phyloP scores from a whole-genome alignment of 2,888 invertebrate species.

The Caradrina kadenii region DNA sequence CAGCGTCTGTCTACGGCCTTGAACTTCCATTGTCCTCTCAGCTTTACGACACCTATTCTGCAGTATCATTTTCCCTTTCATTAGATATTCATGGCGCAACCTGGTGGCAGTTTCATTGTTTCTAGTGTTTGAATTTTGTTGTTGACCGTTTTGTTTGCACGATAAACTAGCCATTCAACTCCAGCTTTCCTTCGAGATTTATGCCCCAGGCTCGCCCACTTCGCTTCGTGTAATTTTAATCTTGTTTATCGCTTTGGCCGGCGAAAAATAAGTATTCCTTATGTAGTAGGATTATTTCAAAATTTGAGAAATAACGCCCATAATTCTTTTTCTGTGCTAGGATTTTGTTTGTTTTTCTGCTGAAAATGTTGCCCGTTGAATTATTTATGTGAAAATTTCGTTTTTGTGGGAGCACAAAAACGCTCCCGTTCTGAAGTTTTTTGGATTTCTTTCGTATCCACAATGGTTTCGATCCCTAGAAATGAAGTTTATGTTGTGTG shows the following conservation, averaged over 20 bases:
- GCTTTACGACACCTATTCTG: slow-evolving; percentile 44
- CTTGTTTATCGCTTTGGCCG: slow-evolving; percentile 76
- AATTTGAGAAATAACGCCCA: slow-evolving; percentile 62
- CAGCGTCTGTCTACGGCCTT: slow-evolving; percentile 47
- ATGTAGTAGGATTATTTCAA: slow-evolving; percentile 62
- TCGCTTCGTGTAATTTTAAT: slow-evolving; percentile 80
- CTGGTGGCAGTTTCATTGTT: slow-evolving; percentile 60
- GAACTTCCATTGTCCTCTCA: slow-evolving; percentile 57
- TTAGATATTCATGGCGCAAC: slow-evolving; percentile 64
- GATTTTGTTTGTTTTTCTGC: slow-evolving; percentile 43
- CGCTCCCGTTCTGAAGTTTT: slow-evolving; percentile 11
- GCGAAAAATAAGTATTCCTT: slow-evolving; percentile 65
- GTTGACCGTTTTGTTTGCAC: slow-evolving; percentile 63
- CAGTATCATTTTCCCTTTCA: slow-evolving; percentile 61
- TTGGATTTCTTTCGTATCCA: slow-evolving; percentile 23
- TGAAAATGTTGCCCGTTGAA: slow-evolving; percentile 49
- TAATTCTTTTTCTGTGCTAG: slow-evolving; percentile 53
- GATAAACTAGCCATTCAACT: slow-evolving; percentile 70
- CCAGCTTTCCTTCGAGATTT: slow-evolving; percentile 72
- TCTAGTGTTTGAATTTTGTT: slow-evolving; percentile 65
- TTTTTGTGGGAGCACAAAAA: no score
- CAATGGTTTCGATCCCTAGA: slow-evolving; percentile 16
- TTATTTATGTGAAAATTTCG: slow-evolving; percentile 56
- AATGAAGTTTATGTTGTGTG: slow-evolving; percentile 47
- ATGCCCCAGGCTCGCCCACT: slow-evolving; percentile 70